Percentiles rank a stretch among this genome's conserved stretches.
These are phyloP conservation scores for Danaus chrysippus DNA, from an alignment of 2,888 invertebrate species.

Conservation along the genomic window DNA sequence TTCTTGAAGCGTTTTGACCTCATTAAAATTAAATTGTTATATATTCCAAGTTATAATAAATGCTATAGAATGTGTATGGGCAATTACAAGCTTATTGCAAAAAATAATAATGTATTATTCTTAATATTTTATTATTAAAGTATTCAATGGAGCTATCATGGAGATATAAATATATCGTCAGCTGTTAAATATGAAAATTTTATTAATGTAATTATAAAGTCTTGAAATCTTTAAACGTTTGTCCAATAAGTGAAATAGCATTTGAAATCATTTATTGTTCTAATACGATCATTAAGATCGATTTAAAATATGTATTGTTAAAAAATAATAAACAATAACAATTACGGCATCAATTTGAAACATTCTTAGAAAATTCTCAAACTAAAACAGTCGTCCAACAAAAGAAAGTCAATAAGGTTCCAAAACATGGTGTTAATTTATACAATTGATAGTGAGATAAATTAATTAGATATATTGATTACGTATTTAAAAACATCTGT, in stretches of 20 bases:
- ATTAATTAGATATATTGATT: constrained; percentile 4
- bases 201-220: no score
- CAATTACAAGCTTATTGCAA: constrained; percentile 6
- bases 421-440: neutral
- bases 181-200: no score
- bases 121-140: neutral
- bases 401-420: neutral
- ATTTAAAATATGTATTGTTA: neutral
- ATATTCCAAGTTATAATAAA: constrained; percentile 7
- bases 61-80: constrained; percentile 1
- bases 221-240: no score
- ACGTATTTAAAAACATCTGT: neutral
- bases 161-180: no score
- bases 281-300: no score
- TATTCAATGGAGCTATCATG: no score
- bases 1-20: constrained; percentile 7
- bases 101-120: constrained; percentile 1
- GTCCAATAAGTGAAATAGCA: no score
- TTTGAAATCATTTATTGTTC: no score
- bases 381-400: neutral
- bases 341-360: no score
- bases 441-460: constrained; percentile 5
- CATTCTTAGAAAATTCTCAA: neutral
- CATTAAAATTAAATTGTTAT: constrained; percentile 1
- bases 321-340: constrained; percentile 2